Evolutionary conservation across 2,888 invertebrate genomes (phyloP).

Genomic region (Eupeodes latifasciatus): DNA sequence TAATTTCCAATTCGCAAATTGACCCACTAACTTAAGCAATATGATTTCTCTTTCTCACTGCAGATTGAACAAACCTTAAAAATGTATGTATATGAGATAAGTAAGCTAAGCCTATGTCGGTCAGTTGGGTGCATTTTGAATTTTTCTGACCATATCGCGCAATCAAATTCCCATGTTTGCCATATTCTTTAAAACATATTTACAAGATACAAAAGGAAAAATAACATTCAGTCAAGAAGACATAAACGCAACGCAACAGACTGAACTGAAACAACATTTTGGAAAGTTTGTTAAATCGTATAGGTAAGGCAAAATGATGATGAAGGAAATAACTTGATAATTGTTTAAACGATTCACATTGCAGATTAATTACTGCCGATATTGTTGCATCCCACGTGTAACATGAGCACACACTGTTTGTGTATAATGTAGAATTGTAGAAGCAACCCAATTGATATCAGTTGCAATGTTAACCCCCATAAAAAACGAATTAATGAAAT

Average conservation of each 20-base stretch:
- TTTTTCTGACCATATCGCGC: constrained; percentile 48
- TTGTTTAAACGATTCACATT: constrained; percentile 55
- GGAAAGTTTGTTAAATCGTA: constrained; percentile 47
- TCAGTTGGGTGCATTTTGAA: constrained; percentile 31
- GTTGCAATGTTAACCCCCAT: background rate
- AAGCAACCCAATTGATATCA: constrained; percentile 32
- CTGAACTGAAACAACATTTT: constrained; percentile 17
- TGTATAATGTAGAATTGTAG: too few relatives aligned
- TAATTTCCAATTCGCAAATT: background rate
- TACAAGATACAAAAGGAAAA: constrained; percentile 59
- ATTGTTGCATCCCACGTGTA: constrained; percentile 72
- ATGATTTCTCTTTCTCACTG: background rate
- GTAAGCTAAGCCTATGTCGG: constrained; percentile 25
- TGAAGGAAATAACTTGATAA: constrained; percentile 55
- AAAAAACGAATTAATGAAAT: constrained; percentile 31
- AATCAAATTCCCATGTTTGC: constrained; percentile 64
- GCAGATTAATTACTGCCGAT: constrained; percentile 65
- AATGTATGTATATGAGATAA: background rate
- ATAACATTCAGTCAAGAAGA: constrained; percentile 51
- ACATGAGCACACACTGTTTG: constrained; percentile 38
- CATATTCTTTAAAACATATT: constrained; percentile 27
- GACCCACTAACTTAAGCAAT: constrained; percentile 58
- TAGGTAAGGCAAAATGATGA: constrained; percentile 4
- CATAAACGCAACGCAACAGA: background rate
- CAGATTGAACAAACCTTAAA: background rate